A percentile compares a stretch with the other conserved stretches of the same genome.
These are phyloP conservation scores for Ahaetulla prasina DNA, from an alignment of 2,113 vertebrate species.

Conservation along the genomic window DNA sequence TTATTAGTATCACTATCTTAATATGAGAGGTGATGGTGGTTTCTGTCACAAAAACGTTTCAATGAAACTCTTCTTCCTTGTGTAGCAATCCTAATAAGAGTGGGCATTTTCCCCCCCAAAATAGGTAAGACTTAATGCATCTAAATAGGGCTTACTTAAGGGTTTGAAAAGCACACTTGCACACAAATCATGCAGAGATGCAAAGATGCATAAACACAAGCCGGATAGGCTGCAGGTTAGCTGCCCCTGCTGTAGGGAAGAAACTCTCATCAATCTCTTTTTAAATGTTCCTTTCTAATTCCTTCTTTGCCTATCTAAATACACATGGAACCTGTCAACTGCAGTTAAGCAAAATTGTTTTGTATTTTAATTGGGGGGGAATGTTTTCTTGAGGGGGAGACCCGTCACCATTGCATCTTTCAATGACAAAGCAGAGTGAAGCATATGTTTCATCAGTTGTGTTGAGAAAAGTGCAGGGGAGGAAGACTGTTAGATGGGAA, in stretches of 20 bases:
- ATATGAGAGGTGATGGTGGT: not conserved
- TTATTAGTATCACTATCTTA: not conserved
- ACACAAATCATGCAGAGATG: not conserved
- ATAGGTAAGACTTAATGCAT: not conserved
- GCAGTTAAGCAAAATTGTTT: not conserved
- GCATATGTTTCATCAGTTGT: not conserved
- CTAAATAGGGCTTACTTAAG: not conserved
- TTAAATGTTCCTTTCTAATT: not conserved
- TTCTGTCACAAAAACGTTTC: not conserved
- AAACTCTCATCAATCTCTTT: not conserved
- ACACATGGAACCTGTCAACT: not conserved
- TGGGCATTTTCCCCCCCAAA: not conserved
- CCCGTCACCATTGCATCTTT: not conserved
- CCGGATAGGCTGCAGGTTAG: not conserved
- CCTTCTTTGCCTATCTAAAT: not conserved
- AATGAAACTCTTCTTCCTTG: not conserved
- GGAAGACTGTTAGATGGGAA: not conserved
- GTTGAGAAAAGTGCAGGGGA: not conserved
- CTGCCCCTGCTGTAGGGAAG: not conserved
- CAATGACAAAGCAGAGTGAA: not conserved
- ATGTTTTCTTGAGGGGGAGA: not conserved
- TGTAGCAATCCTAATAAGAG: not conserved
- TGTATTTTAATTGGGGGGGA: not conserved
- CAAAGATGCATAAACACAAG: not conserved
- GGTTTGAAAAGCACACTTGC: not conserved